phyloP scores from a whole-genome alignment of 2,797 vertebrate species.

The Brachyalestes nurse region DNA sequence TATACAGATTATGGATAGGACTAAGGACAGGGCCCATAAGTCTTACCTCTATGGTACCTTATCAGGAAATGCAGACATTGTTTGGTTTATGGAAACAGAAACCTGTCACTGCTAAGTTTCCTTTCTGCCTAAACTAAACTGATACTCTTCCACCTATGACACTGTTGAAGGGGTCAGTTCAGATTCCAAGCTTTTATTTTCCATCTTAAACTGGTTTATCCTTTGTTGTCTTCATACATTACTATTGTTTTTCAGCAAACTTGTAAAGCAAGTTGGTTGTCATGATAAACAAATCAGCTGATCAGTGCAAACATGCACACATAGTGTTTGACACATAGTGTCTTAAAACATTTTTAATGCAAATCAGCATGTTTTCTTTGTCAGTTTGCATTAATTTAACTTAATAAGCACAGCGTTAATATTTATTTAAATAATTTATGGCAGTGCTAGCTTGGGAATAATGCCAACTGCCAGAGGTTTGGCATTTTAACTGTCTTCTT shows the following conservation, averaged over 20 bases:
- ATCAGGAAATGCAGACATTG: not conserved
- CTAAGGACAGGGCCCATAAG: no score
- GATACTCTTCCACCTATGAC: not conserved
- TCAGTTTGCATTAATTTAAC: no score
- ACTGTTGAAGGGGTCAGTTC: not conserved
- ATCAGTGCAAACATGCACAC: not conserved
- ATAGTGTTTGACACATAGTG: not conserved
- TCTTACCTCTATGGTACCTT: not conserved
- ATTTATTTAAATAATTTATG: not conserved
- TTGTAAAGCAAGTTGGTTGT: not conserved
- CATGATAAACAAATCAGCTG: not conserved
- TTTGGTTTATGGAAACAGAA: not conserved
- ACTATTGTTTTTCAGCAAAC: not conserved
- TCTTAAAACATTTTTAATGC: not conserved
- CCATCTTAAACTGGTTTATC: not conserved
- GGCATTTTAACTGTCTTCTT: no score
- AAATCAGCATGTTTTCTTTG: not conserved
- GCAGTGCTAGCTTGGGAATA: not conserved
- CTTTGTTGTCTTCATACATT: not conserved
- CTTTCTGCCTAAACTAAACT: not conserved
- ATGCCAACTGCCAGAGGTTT: no score
- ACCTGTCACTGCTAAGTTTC: not conserved
- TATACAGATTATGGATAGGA: no score
- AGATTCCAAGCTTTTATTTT: not conserved
- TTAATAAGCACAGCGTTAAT: no score